Evolutionary conservation across 2,797 vertebrate genomes (phyloP).

Genomic region (Coilia nasus): DNA sequence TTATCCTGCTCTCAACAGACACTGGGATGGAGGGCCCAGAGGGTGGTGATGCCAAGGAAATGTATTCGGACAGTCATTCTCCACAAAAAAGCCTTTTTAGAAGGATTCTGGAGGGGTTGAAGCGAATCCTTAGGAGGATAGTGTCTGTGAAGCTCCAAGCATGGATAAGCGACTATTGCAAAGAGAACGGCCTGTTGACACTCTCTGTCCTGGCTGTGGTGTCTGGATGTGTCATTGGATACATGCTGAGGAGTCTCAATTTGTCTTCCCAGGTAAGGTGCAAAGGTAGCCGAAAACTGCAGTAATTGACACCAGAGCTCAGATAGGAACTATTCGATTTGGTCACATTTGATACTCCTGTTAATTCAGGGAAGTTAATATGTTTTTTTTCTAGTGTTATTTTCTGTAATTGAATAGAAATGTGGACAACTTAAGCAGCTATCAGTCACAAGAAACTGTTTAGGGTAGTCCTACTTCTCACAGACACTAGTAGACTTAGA

Average conservation of each 20-base stretch:
- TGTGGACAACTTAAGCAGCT: neutral
- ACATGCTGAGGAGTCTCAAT: conserved; percentile 76
- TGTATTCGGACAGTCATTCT: conserved; percentile 29
- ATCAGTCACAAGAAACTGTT: neutral
- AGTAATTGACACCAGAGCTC: neutral
- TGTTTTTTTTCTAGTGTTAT: neutral
- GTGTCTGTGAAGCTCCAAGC: conserved; percentile 60
- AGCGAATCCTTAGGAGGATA: conserved; percentile 49
- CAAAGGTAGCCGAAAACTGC: neutral
- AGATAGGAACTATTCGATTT: neutral
- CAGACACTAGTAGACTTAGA: too few species aligned
- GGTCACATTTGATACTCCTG: neutral
- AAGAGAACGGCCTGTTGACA: conserved; percentile 81
- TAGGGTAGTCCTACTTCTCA: too few species aligned
- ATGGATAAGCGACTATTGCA: conserved; percentile 74
- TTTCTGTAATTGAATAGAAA: neutral
- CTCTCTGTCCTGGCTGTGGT: conserved; percentile 83
- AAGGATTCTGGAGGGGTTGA: conserved; percentile 69
- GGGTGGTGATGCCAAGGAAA: conserved; percentile 24
- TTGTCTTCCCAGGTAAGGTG: conserved; percentile 81
- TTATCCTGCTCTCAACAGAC: conserved; percentile 56
- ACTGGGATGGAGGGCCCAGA: conserved; percentile 49
- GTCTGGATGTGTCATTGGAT: conserved; percentile 82
- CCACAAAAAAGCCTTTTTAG: conserved; percentile 6
- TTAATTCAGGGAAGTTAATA: too few species aligned